Base-by-base conservation (phyloP, 1,140 invertebrate genomes). In the Bathynomus jamesi region DNA sequence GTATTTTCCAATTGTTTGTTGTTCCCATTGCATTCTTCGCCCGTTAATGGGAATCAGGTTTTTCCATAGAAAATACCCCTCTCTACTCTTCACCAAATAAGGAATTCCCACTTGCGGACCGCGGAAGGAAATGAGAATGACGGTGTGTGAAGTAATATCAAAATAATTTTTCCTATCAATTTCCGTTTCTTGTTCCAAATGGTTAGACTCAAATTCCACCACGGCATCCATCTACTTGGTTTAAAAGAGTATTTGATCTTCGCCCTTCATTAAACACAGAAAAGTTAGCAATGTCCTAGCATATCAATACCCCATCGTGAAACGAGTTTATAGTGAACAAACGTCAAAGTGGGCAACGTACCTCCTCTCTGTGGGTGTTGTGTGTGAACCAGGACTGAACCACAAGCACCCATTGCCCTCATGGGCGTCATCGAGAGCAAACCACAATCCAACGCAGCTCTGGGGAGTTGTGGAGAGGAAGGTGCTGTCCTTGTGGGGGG, bases 281-380 rank as follows among this genome's bases (percentile, higher is more conserved):
- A 98, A 82, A 2, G 96, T 92, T 62, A 98, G 90, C 96, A 96
- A 99, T 79, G 97, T 90, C 1, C 96, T 95, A 13, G 94, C 82
- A 0, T 90, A 84, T 78, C 79, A 79, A 71, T 78, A 72, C 24
- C 88, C 94, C 69, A 89, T 90, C 0, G 92, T 93, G 77, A 91
- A 86, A 3, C 98, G 83, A 99, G 0, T 92, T 89, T 0, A 88
- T 87, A 81, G 97, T 95, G 82, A 96, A 92, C 83, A 96, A 95
- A 0, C 91, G 84, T 8, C 83, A 85, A 8, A 96, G 94, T 40
- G 40, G 27, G 70, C 4, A 25, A 68, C 64, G 10, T 72, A 80
- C 76, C 79, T 77, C 66, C 78, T 71, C 21, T 72, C 87, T 0
- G 88, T 89, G 77, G 71, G 66, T 11, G 88, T 88, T 81, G 90